These are phyloP conservation scores for Octopus sinensis DNA, from an alignment of 1,140 invertebrate species.

Conservation along the genomic window DNA sequence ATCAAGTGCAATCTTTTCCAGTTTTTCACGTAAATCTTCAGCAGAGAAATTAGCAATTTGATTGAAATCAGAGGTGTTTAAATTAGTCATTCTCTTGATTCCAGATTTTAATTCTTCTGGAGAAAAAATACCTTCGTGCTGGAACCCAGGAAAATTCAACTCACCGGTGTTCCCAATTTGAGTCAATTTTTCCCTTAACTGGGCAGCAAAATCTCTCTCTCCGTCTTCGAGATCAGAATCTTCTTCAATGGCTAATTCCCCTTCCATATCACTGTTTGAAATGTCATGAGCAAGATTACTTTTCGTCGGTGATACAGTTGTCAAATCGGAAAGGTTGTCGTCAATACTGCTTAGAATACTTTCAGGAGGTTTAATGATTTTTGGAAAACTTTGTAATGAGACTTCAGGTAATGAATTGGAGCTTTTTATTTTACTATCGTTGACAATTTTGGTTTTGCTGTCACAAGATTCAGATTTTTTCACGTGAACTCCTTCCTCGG, in stretches of 20 bases:
- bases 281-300: background rate
- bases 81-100: background rate
- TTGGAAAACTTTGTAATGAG: background rate
- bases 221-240: background rate
- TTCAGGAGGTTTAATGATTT: background rate
- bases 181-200: background rate
- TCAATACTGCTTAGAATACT: slow-evolving; percentile 4
- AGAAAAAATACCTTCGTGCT: background rate
- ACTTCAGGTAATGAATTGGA: slow-evolving; percentile 3
- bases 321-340: background rate
- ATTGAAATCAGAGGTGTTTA: background rate
- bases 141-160: background rate
- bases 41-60: slow-evolving; percentile 9
- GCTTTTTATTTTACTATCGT: background rate
- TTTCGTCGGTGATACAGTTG: background rate
- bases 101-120: slow-evolving; percentile 4
- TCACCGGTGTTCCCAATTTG: background rate
- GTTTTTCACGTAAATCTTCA: background rate
- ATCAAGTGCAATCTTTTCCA: slow-evolving; percentile 10
- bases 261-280: background rate
- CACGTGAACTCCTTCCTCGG: background rate
- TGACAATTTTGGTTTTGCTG: background rate
- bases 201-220: background rate
- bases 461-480: background rate
- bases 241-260: background rate